Evolutionary conservation across 2,797 vertebrate species (phyloP).

Genomic region (Pristis pectinata): DNA sequence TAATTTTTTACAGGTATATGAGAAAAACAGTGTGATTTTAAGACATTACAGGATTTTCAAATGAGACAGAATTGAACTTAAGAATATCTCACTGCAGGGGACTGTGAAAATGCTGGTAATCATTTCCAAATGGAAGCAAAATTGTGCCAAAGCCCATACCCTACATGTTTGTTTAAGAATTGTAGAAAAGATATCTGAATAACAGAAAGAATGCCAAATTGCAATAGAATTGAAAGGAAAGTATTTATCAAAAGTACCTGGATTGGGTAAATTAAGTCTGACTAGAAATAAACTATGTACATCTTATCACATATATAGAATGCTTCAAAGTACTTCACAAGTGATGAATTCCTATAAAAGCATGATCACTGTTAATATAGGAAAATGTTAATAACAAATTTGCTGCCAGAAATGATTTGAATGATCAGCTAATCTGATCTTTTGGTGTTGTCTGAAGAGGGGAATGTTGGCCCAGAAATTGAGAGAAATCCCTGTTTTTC

Average conservation of each 20-base stretch:
- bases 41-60: neutral
- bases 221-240: neutral
- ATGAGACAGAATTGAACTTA: neutral
- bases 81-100: neutral
- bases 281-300: neutral
- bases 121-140: neutral
- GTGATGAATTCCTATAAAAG: too few relatives aligned
- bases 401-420: neutral
- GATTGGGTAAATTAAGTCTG: neutral
- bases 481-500: neutral
- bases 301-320: neutral
- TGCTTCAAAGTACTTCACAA: neutral
- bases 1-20: neutral
- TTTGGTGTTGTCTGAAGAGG: neutral
- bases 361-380: neutral
- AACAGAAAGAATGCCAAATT: neutral
- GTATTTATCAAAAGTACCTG: neutral
- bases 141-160: neutral
- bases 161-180: neutral
- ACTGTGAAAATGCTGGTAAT: neutral
- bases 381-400: neutral
- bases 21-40: neutral
- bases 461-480: neutral
- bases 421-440: neutral
- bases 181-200: too few relatives aligned